Percentiles rank a stretch among this genome's conserved stretches.
phyloP scores from a whole-genome alignment of 2,888 invertebrate species.

The Tenthredo notha region DNA sequence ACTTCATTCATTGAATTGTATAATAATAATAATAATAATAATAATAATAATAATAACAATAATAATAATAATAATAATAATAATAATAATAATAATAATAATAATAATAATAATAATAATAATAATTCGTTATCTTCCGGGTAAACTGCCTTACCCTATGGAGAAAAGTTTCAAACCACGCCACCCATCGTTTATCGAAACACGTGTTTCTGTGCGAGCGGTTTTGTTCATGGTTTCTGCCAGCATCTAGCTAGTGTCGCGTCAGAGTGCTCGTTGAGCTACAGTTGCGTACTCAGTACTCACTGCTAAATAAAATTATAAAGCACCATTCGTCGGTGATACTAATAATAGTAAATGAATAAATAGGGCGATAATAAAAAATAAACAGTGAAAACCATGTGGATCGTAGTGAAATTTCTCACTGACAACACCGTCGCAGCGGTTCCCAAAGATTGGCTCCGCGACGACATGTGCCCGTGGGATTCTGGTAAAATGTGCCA shows the following conservation, averaged over 20 bases:
- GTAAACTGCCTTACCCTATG: slow-evolving; percentile 5
- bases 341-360: neutral
- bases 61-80: no score
- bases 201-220: neutral
- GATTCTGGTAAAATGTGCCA: slow-evolving; percentile 21
- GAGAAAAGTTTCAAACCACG: neutral
- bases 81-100: no score
- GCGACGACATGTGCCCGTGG: slow-evolving; percentile 18
- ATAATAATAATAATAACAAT: no score
- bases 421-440: slow-evolving; percentile 12
- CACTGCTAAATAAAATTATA: neutral
- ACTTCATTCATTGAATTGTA: slow-evolving; percentile 8
- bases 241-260: neutral
- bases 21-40: no score
- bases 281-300: neutral
- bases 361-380: no score
- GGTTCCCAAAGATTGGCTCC: slow-evolving; percentile 21
- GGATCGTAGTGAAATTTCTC: slow-evolving; percentile 20
- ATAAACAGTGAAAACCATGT: neutral
- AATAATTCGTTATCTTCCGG: neutral
- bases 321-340: neutral
- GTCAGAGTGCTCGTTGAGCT: neutral
- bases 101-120: no score
- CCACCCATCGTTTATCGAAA: neutral
- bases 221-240: no score